phyloP scores from a whole-genome alignment of 2,888 invertebrate genomes.

The Hipparchia semele region DNA sequence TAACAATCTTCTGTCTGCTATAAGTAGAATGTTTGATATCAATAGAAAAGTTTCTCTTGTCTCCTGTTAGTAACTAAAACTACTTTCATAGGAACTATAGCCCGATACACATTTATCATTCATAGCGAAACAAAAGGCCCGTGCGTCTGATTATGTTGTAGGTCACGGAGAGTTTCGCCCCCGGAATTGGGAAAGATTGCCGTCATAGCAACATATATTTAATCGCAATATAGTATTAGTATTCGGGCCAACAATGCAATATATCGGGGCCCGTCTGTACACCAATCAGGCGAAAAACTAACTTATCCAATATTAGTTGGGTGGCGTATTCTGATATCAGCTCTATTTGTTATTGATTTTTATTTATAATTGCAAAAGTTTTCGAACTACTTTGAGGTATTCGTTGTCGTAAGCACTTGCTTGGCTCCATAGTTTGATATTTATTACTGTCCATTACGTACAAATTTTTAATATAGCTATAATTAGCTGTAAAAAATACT shows the following conservation, averaged over 20 bases:
- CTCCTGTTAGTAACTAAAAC: conserved; percentile 16
- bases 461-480: background rate
- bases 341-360: conserved; percentile 7
- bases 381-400: too few relatives aligned
- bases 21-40: too few relatives aligned
- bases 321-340: conserved; percentile 27
- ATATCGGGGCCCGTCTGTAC: conserved; percentile 68
- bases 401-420: too few relatives aligned
- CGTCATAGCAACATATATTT: conserved; percentile 45
- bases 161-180: conserved; percentile 35
- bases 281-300: conserved; percentile 73
- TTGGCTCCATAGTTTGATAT: background rate
- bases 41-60: background rate
- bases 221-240: conserved; percentile 59
- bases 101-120: conserved; percentile 21
- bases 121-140: conserved; percentile 15
- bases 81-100: background rate
- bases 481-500: too few relatives aligned
- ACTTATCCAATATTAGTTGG: conserved; percentile 70
- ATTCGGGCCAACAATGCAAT: conserved; percentile 67
- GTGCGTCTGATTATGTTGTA: conserved; percentile 28
- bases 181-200: conserved; percentile 38
- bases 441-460: background rate
- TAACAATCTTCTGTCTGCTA: too few relatives aligned
- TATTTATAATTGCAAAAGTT: too few relatives aligned